Conservation (phyloP, 2,797 vertebrate genomes). For the Sphenodon punctatus region DNA sequence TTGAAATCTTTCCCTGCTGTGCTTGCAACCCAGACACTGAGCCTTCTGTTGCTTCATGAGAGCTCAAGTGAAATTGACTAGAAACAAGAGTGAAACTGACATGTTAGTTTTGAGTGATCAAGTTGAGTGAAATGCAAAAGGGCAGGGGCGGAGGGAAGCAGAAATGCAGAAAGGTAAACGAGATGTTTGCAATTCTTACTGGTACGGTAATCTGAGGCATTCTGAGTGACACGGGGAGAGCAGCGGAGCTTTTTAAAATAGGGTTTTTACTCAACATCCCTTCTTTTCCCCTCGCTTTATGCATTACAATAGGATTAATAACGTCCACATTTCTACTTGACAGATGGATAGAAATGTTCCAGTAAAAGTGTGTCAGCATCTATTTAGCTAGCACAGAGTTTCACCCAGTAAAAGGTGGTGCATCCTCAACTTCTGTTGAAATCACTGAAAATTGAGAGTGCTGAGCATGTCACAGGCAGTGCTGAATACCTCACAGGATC, state of each 20-base stretch:
- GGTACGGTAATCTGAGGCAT: background rate
- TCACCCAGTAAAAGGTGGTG: background rate
- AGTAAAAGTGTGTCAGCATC: background rate
- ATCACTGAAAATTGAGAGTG: background rate
- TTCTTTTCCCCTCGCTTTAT: background rate
- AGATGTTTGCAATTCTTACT: background rate
- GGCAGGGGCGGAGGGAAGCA: background rate
- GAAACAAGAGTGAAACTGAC: accelerated
- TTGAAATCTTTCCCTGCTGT: background rate
- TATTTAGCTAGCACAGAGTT: constrained; percentile 13
- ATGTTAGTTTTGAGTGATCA: accelerated
- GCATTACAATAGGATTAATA: background rate
- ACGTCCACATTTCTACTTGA: background rate
- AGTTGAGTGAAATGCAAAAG: background rate
- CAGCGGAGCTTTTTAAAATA: background rate
- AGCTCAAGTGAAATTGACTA: background rate
- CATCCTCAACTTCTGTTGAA: background rate
- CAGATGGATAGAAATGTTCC: background rate
- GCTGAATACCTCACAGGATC: background rate
- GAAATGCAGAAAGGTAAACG: background rate
- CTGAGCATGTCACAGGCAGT: background rate
- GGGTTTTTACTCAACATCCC: background rate
- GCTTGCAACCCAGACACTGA: background rate
- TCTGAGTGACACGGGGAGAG: background rate
- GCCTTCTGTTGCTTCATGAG: background rate